Conservation (phyloP, 2,888 invertebrate genomes). For the Tipula vernalis region DNA sequence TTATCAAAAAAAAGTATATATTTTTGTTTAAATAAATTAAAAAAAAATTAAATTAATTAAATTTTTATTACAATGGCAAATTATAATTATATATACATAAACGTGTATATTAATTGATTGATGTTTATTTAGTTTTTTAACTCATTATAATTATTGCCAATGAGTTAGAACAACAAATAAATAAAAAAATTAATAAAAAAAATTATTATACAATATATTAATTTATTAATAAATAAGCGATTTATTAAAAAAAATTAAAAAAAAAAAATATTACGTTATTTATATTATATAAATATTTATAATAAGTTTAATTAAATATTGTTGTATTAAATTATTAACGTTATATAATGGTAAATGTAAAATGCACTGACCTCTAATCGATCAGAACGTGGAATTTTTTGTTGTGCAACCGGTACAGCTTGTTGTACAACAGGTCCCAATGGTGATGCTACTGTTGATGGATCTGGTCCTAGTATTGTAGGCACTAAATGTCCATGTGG, state of each 20-base stretch:
- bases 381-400: conserved; percentile 90
- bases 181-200: neutral
- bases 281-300: neutral
- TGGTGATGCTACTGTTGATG: conserved; percentile 64
- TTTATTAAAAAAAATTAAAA: neutral
- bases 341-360: neutral
- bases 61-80: neutral
- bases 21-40: neutral
- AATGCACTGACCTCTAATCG: conserved; percentile 73
- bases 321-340: neutral
- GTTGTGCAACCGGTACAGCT: conserved; percentile 78
- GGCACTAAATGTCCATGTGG: conserved; percentile 81
- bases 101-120: neutral
- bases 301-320: neutral
- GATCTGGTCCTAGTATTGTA: conserved; percentile 80
- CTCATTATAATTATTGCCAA: neutral
- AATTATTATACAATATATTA: neutral
- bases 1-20: neutral
- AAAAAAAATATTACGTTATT: neutral
- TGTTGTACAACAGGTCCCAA: conserved; percentile 68
- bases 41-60: neutral
- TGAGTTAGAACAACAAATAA: neutral
- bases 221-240: neutral
- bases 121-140: neutral
- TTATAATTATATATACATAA: neutral